These are phyloP conservation scores for Muraenolepis orangiensis DNA, from an alignment of 2,797 vertebrate genomes.

Conservation along the genomic window DNA sequence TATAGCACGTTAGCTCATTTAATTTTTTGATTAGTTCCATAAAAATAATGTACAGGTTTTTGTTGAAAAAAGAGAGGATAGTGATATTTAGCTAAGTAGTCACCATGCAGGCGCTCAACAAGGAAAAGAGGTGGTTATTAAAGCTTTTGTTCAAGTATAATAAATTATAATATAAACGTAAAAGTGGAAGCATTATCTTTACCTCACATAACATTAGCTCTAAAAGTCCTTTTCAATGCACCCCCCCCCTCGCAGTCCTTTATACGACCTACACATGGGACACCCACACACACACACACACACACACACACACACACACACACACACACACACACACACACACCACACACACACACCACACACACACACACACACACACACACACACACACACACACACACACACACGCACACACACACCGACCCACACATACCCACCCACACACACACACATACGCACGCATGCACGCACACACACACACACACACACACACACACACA, in stretches of 20 bases:
- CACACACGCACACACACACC: no score
- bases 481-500: no score
- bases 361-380: no score
- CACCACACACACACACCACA: no score
- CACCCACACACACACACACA: neutral
- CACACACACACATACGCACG: neutral
- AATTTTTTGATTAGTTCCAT: neutral
- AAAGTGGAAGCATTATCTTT: neutral
- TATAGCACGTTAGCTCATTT: no score
- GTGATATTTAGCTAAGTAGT: no score
- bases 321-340: no score
- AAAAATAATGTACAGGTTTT: neutral
- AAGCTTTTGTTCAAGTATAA: neutral
- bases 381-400: no score
- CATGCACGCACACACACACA: no score
- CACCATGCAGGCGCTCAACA: neutral
- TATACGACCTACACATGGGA: neutral
- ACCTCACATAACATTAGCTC: neutral
- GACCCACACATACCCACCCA: neutral
- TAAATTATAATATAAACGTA: neutral
- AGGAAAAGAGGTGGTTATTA: neutral
- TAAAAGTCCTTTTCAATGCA: neutral
- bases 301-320: neutral
- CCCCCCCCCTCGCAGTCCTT: neutral
- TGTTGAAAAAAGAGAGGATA: neutral